Base-by-base conservation (phyloP, 2,888 invertebrate genomes). In the Terebella lapidaria region DNA sequence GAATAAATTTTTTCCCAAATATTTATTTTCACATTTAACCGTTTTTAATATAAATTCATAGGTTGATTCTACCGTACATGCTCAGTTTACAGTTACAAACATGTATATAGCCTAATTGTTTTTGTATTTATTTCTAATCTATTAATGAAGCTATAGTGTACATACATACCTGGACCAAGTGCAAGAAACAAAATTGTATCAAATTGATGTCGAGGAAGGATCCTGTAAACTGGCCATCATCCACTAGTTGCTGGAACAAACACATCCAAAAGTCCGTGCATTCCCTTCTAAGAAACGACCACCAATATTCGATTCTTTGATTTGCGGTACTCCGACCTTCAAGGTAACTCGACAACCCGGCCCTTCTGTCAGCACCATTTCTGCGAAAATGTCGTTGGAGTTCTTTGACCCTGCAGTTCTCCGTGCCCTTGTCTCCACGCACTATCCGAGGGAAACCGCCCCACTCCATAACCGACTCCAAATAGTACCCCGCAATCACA, bases 401-500 rank as follows among this genome's bases (percentile, higher is more conserved):
- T 49, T 49, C 5, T 5, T 5, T 20, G 10, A 49, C 49, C 18
- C 5, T 18, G 5, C 5, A 5, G 15, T 49, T 49, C 49, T 49
- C 49, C 5, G 49, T 49, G 5, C 49, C 49, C 22, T 18, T 10
- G 20, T 49, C 49, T 5, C 49, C 49, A 18, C 20, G 5, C 49
- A 49, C 20, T 20, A 18, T 49, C 20, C 10, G 18, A 5, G 49
- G 49, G 5, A 5, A 18, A 18, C 49, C 49, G 5, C 20, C 20
- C 10, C 5, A 18, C 18, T 10, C 18, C 35, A 18, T 35, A 18
- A 35, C 35, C 10, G 35, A 10, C 18, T 49, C 20, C 18, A 49
- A 5, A 49, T 20, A 49, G 20, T 10, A 49, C 10, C 49, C 60
- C 22, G 63, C 52, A n/a, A 35, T 35, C 18, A 62, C 46, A n/a